Evolutionary conservation across 1,140 invertebrate species (phyloP), one percentile per base, ranked within the genome.

Genomic region (Drosophila trapezifrons): DNA sequence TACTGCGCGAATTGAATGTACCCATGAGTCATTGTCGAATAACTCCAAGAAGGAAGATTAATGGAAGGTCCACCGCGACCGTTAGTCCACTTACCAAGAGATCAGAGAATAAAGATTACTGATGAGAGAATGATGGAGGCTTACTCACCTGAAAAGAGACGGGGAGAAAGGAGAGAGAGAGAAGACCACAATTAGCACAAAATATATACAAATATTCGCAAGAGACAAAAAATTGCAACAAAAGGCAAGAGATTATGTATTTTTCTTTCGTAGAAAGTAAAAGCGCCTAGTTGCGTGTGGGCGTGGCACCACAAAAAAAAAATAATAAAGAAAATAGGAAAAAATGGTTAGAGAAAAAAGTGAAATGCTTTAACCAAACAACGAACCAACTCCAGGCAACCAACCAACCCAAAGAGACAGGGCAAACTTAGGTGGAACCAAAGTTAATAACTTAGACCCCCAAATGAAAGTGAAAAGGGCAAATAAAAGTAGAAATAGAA

Each of bases 401-500:
- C 27, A 76, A 45, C 10, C 17, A 15, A 32, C 49, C 40, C 27
- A 62, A 20, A 58, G 62, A 47, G 74, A 76, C 32, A 54, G 52
- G 47, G 45, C 46, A 67, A 35, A 49, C 43, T 47, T 70, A 56
- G 56, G 55, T 52, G 77, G 52, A 45, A 43, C 64, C 64, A 70
- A 71, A 64, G 76, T 76, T 80, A 80, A 81, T 80, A 81, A 77
- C 73, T 81, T 59, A 65, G 54, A 57, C 57, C 38, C 43, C 38
- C 57, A 76, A 80, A 76, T 58, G 66, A 82, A 82, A 82, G 80
- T 79, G 80, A 82, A 82, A 84, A 76, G 80, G 72, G 71, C 70
- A 65, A 82, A 83, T 38, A 73, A 54, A 67, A 51, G 54, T 59
- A 54, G 49, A 73, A 74, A 82, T 73, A 54, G 71, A 75, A 75